Conservation (phyloP, 2,797 vertebrate species). For the Pangasius djambal region DNA sequence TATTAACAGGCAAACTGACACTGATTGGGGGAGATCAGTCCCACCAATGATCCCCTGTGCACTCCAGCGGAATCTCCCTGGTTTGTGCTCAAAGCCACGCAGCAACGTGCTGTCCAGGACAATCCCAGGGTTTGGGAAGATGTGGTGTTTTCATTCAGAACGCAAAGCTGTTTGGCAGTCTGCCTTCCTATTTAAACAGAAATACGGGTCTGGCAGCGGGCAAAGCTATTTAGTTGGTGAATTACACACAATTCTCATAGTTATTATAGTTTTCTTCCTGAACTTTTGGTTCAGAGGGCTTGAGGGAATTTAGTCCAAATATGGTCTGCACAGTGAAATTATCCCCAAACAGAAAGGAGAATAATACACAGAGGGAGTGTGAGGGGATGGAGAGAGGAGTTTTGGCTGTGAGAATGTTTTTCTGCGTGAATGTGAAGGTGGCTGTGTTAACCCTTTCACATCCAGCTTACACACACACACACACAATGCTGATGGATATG, state of each 20-base stretch:
- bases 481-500: neutral
- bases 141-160: slow-evolving; percentile 47
- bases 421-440: neutral
- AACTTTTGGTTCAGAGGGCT: slow-evolving; percentile 46
- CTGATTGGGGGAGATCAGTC: neutral
- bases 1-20: neutral
- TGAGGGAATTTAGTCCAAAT: slow-evolving; percentile 48
- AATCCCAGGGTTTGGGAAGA: slow-evolving; percentile 41
- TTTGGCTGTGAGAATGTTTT: slow-evolving; percentile 26
- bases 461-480: neutral
- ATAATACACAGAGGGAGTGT: slow-evolving; percentile 23
- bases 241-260: slow-evolving; percentile 45
- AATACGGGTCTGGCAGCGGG: slow-evolving; percentile 48
- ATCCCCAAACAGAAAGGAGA: slow-evolving; percentile 25
- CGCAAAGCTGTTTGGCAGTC: slow-evolving; percentile 47
- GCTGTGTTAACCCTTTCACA: neutral
- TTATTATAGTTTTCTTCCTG: slow-evolving; percentile 56
- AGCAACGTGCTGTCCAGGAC: slow-evolving; percentile 23
- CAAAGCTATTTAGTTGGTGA: slow-evolving; percentile 47
- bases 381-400: neutral
- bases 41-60: neutral
- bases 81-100: slow-evolving; percentile 39
- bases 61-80: slow-evolving; percentile 20
- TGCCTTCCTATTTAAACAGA: slow-evolving; percentile 43
- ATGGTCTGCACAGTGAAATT: slow-evolving; percentile 38